A percentile compares a stretch with the other conserved stretches of the same genome.
Evolutionary conservation across 2,113 vertebrate species (phyloP).

Genomic region (Corvus hawaiiensis): DNA sequence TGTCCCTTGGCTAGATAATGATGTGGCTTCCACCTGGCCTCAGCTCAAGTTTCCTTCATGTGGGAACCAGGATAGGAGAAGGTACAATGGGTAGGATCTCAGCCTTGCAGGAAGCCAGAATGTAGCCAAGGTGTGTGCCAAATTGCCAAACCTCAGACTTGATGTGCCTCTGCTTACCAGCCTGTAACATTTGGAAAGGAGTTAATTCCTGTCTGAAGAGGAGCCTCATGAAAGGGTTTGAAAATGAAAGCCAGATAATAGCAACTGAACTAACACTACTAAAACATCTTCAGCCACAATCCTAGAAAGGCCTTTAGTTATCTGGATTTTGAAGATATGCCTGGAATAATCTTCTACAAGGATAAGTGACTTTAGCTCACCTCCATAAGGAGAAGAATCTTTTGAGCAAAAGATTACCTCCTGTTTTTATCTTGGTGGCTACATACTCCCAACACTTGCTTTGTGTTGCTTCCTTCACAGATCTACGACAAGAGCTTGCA

Average conservation of each 20-base stretch:
- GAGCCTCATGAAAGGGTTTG: neutral
- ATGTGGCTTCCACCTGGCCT: neutral
- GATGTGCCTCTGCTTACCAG: neutral
- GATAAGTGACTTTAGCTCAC: neutral
- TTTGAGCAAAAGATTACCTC: neutral
- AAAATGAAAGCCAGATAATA: neutral
- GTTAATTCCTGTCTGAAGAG: neutral
- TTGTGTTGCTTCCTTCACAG: constrained; percentile 52
- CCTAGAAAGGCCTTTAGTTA: neutral
- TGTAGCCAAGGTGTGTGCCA: neutral
- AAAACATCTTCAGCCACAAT: neutral
- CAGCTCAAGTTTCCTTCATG: neutral
- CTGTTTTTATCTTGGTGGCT: neutral
- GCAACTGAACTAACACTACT: neutral
- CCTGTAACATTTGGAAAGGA: neutral
- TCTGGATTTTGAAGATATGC: neutral
- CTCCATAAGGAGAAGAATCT: neutral
- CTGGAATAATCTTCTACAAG: neutral
- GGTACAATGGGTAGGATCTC: neutral
- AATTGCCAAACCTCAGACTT: neutral
- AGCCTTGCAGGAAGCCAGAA: neutral
- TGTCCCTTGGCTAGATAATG: neutral
- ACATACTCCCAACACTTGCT: neutral
- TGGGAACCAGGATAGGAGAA: neutral
- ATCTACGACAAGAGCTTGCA: constrained; percentile 92